phyloP scores from a whole-genome alignment of 2,797 vertebrate genomes.

The Taenioides sp. region DNA sequence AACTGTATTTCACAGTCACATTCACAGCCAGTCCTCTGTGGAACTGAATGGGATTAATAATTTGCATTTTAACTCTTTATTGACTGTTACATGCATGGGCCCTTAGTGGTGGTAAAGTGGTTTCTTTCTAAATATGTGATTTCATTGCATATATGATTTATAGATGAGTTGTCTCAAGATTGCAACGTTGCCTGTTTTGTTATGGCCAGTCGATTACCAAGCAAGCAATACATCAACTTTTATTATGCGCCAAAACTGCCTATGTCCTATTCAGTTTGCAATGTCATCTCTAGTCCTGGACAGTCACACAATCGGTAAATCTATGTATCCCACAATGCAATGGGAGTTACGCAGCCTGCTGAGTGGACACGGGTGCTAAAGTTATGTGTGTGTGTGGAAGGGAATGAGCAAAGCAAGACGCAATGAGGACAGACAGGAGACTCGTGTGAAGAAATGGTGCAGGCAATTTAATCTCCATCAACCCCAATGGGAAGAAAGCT shows the following conservation, averaged over 20 bases:
- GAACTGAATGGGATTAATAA: constrained; percentile 69
- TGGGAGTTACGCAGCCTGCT: constrained; percentile 71
- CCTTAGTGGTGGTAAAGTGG: constrained; percentile 37
- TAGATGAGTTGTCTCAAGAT: constrained; percentile 20
- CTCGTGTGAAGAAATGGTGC: constrained; percentile 38
- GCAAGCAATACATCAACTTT: constrained; percentile 76
- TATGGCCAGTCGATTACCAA: constrained; percentile 66
- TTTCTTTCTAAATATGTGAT: constrained; percentile 44
- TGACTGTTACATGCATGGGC: constrained; percentile 35
- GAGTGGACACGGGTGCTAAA: constrained; percentile 69
- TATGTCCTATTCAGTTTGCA: constrained; percentile 70
- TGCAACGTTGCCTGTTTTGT: constrained; percentile 33
- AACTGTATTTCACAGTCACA: constrained; percentile 67
- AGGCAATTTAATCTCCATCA: constrained; percentile 37
- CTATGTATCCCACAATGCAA: constrained; percentile 66
- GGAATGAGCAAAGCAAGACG: constrained; percentile 37
- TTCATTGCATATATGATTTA: constrained; percentile 58
- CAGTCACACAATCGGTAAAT: constrained; percentile 36
- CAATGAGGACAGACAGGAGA: constrained; percentile 32
- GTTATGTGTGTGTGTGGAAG: constrained; percentile 30
- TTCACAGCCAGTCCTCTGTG: constrained; percentile 50
- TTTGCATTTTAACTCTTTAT: constrained; percentile 71
- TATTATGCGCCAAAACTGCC: constrained; percentile 77
- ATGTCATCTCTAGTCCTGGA: constrained; percentile 64
- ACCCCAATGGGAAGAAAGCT: not conserved